phyloP scores from a whole-genome alignment of 2,113 vertebrate species.

The Isurus oxyrinchus region DNA sequence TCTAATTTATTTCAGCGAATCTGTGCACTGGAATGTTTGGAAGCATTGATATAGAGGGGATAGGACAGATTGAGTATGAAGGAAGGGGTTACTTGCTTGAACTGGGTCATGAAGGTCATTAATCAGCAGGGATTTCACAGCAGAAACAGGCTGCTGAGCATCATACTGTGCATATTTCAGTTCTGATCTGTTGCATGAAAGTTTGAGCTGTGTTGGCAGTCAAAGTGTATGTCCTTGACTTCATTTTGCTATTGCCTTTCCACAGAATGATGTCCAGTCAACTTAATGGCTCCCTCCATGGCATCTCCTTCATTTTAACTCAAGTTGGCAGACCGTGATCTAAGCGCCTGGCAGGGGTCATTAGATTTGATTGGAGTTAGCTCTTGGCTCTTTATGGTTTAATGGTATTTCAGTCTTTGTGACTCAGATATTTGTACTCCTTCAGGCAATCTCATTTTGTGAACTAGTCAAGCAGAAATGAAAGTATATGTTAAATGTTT shows the following conservation, averaged over 20 bases:
- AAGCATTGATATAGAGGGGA: neutral
- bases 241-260: neutral
- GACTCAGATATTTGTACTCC: conserved; percentile 10
- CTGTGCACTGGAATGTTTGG: neutral
- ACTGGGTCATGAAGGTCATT: conserved; percentile 8
- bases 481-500: neutral
- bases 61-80: neutral
- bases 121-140: conserved; percentile 26
- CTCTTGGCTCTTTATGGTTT: conserved; percentile 47
- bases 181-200: conserved; percentile 52
- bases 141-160: conserved; percentile 44
- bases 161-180: conserved; percentile 43
- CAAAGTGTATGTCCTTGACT: neutral
- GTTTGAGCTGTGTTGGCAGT: conserved; percentile 42
- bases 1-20: neutral
- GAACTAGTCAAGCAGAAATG: neutral
- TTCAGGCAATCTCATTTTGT: conserved; percentile 1
- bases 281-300: conserved; percentile 46
- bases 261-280: neutral
- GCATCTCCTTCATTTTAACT: conserved; percentile 52
- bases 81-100: neutral
- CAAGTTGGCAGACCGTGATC: conserved; percentile 54
- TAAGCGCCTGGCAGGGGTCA: conserved; percentile 57
- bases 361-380: conserved; percentile 59
- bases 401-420: conserved; percentile 6